Base-by-base conservation (phyloP, 2,888 invertebrate genomes). In the Cybosia mesomella region DNA sequence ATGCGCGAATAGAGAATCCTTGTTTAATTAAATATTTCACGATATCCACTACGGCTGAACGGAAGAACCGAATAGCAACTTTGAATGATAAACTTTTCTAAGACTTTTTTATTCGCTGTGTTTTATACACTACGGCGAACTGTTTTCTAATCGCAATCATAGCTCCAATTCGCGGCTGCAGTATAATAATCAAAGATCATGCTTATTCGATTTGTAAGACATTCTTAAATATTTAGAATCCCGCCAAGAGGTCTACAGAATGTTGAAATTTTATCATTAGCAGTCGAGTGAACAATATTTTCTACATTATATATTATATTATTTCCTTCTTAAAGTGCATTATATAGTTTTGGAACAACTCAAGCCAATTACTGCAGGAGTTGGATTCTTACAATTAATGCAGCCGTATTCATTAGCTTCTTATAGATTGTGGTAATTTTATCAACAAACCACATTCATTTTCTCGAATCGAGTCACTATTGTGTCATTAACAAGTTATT, bases 1-100 rank as follows among this genome's bases (percentile, higher is more conserved):
- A 82, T 82, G 80, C 81, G 77, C 73, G 78, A 81, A 83, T 80
- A 77, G 79, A 83, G 83, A 83, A 85, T 81, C 81, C 80, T 84
- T 83, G 79, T 74, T 75, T 83, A 85, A 85, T 86, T 81, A 88
- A 89, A 89, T 87, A 85, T 77, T 82, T 83, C 55, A 64, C 68
- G 64, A 73, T 72, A 72, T 74, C 67, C 64, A 69, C 59, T 68
- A 62, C 66, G 7, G 59, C 58, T 76, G 66, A 71, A 61, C 67
- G 55, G 43, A 63, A 66, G 70, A 77, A 71, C 80, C 74, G 74
- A 82, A 81, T 72, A 74, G 72, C 72, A 72, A 77, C 67, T 77
- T 80, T 74, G 66, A 71, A 71, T 77, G 58, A 70, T 72, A 75
- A 77, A 76, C 68, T 71, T 71, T 67, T 73, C 54, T 39, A 66